Conservation (phyloP, 1,140 invertebrate genomes). For the Hypothenemus hampei region DNA sequence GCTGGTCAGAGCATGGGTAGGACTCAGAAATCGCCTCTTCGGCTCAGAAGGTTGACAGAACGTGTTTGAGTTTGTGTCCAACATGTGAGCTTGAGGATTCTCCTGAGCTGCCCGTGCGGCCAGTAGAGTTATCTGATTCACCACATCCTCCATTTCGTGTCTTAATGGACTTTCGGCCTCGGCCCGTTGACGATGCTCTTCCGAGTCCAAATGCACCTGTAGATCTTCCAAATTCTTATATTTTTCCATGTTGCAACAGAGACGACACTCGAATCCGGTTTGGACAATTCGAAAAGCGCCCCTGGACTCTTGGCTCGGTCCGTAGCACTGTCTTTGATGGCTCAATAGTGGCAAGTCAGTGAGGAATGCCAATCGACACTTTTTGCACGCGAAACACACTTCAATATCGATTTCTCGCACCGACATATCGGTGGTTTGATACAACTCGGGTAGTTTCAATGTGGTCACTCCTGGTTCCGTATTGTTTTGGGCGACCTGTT, state of each 20-base stretch:
- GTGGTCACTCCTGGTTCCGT: conserved; percentile 62
- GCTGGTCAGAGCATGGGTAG: conserved; percentile 52
- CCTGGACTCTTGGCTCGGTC: conserved; percentile 58
- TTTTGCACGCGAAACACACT: conserved; percentile 78
- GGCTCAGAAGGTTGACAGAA: conserved; percentile 51
- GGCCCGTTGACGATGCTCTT: conserved; percentile 47
- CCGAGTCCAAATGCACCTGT: conserved; percentile 62
- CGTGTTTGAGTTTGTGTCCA: conserved; percentile 48
- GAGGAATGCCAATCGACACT: conserved; percentile 77
- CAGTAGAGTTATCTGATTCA: conserved; percentile 74
- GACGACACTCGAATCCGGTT: conserved; percentile 64
- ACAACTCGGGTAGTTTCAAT: conserved; percentile 53
- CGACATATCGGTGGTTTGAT: conserved; percentile 37
- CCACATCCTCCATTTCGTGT: conserved; percentile 77
- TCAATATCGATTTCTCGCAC: conserved; percentile 65
- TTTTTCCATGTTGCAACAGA: conserved; percentile 58
- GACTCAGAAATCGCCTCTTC: conserved; percentile 48
- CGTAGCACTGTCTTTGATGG: conserved; percentile 68
- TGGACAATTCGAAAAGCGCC: conserved; percentile 62
- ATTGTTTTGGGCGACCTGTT: conserved; percentile 61
- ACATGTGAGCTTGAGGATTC: conserved; percentile 33
- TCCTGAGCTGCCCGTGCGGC: conserved; percentile 65
- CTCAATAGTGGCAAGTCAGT: conserved; percentile 64
- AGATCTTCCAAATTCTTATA: conserved; percentile 57
- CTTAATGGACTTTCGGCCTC: conserved; percentile 56